Evolutionary conservation across 1,140 invertebrate species (phyloP).

Genomic region (Drosophila chauvacae): DNA sequence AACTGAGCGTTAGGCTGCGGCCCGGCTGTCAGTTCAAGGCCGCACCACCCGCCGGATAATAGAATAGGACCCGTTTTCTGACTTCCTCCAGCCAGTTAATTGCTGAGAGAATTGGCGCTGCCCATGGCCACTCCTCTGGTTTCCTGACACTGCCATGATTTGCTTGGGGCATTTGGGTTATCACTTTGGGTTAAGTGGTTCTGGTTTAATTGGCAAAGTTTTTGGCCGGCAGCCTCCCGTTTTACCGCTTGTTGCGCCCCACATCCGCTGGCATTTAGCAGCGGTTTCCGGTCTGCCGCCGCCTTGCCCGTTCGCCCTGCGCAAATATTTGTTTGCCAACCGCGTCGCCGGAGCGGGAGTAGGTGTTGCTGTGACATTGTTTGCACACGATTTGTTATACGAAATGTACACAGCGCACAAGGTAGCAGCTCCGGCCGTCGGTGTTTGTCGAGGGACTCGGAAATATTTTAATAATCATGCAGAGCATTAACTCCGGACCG

Average conservation of each 20-base stretch:
- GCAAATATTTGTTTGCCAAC: conserved; percentile 71
- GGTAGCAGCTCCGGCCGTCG: conserved; percentile 4
- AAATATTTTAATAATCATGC: conserved; percentile 80
- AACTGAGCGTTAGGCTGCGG: conserved; percentile 38
- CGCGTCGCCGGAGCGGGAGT: conserved; percentile 9
- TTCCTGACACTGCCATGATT: conserved; percentile 63
- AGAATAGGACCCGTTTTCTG: conserved; percentile 41
- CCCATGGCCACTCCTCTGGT: conserved; percentile 28
- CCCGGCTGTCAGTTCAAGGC: conserved; percentile 24
- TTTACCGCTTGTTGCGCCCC: conserved; percentile 39
- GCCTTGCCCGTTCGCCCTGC: conserved; percentile 10
- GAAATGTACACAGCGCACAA: conserved; percentile 50
- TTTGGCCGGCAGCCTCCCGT: conserved; percentile 21
- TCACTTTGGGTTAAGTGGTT: conserved; percentile 58
- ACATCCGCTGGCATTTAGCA: conserved; percentile 52
- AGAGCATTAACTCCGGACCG: conserved; percentile 68
- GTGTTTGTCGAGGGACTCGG: conserved; percentile 23
- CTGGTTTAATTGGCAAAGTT: conserved; percentile 61
- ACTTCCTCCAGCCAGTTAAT: conserved; percentile 55
- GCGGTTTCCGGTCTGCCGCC: conserved; percentile 45
- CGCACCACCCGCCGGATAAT: conserved; percentile 49
- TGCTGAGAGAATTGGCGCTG: conserved; percentile 62
- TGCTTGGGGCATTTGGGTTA: conserved; percentile 66
- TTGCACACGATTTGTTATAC: conserved; percentile 80
- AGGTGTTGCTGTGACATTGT: conserved; percentile 69